Base-by-base conservation (phyloP, 2,888 invertebrate species). In the Synanthedon andrenaeformis region DNA sequence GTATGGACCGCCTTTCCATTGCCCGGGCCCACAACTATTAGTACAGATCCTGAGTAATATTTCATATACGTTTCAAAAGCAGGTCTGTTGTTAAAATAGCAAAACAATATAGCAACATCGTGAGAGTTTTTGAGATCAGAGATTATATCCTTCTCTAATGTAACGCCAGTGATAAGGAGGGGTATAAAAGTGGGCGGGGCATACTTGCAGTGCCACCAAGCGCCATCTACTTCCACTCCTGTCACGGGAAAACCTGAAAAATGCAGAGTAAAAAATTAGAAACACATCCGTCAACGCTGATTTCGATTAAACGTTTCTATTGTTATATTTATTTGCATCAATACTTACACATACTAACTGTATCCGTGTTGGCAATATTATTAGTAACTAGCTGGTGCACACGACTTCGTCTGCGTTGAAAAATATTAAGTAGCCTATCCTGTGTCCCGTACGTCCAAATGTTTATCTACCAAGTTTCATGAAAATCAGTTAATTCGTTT, bases 201-300 rank as follows among this genome's bases (percentile, higher is more conserved):
- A 74, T 95, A 94, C 74, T 89, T 90, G 68, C 93, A 92, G 50
- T 80, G 85, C 95, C 95, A 96, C 95, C 95, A 96, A 0, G 89
- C 89, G 51, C 89, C 86, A 73, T 95, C 94, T n/a, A 93, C 85
- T 86, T 96, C 95, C 45, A 94, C 76, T 4, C 95, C 95, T 54
- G 87, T 76, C 0, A 93, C 89, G 10, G 88, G 76, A n/a, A 90
- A 66, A 54, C 89, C 92, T 92, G 73, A 5, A 81, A 81, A 54
- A 10, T 35, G 10, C 35, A 28, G 53, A 35, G 6, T 8, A 1
- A 10, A 35, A 6, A 8, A 10, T 35, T n/a, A 52, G 49, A 48
- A 52, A 35, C 3, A 6, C 8, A 35, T 35, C 10, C 8, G 35
- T 35, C 35, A 35, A 10, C 35, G 8, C 28, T 28, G 8, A 28